phyloP scores from a whole-genome alignment of 2,888 invertebrate species.

The Sminthurinus aureus region DNA sequence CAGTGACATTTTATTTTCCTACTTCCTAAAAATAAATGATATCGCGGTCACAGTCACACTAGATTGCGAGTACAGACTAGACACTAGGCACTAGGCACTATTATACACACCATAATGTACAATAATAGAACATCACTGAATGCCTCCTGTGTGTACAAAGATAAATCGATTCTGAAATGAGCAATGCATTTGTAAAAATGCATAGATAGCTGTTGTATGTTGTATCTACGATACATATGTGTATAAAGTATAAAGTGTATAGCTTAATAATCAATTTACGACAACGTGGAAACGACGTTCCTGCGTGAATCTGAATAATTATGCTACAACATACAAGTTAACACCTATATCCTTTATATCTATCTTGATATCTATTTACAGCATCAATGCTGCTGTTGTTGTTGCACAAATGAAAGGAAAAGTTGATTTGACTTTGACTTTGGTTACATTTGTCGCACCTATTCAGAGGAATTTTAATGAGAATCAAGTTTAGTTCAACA shows the following conservation, averaged over 20 bases:
- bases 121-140: too few species aligned
- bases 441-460: constrained; percentile 4
- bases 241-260: background rate
- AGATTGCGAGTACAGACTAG: background rate
- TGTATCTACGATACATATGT: background rate
- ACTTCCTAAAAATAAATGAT: background rate
- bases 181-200: too few species aligned
- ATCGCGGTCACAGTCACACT: constrained; percentile 7
- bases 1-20: too few species aligned
- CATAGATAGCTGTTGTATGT: too few species aligned
- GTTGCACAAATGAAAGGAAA: background rate
- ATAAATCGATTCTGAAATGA: too few species aligned
- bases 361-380: background rate
- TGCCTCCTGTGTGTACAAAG: too few species aligned
- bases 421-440: constrained; percentile 12
- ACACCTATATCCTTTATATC: too few species aligned
- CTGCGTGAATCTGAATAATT: too few species aligned
- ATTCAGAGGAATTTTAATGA: constrained; percentile 17
- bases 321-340: too few species aligned
- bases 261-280: too few species aligned
- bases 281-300: too few species aligned
- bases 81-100: background rate
- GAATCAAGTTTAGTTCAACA: constrained; percentile 15
- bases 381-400: background rate
- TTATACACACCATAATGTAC: too few species aligned